Evolutionary conservation across 2,797 vertebrate species (phyloP), one percentile per base, ranked within the genome.

Genomic region (Gymnodraco acuticeps): DNA sequence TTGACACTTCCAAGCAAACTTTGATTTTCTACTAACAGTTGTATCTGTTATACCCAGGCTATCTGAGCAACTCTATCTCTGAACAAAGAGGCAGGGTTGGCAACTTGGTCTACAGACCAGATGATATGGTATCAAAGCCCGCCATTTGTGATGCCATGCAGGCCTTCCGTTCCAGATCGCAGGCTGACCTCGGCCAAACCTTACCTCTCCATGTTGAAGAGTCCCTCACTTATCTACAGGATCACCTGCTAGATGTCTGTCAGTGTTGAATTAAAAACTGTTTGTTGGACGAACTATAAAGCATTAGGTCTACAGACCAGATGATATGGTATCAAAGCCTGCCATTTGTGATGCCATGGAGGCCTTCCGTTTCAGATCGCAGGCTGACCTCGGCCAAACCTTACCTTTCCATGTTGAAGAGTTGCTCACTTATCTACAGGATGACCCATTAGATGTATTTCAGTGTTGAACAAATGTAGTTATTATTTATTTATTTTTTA

Each of bases 141-240:
- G 95, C 94, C 0, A 88, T 98, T 55, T 83, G 88, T 15, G 82
- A 93, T 60, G 95, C 94, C 3, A 87, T 95, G 0, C 82, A 94
- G 6, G 63, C 85, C 48, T 97, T 98, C 84, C 89, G 90, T 50
- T 83, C 70, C 41, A 95, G 95, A 75, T 94, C 94, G 46, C 50
- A 78, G 69, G 62, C 88, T 15, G 92, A 94, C 76, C 78, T 97
- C 0, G 95, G 92, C 31, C 78, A 94, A 47, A 88, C 93, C 1
- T 83, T 97, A 3, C 96, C 95, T 6, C 76, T 78, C 1, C 93
- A 96, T 47, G 93, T 97, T 48, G 91, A 85, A 14, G 94, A 97
- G 73, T 96, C 96, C 15, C 87, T 97, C 66, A 81, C 71, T 10
- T 88, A 95, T 81, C 85, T 98, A 13, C 92, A 89, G 59, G 89